Base-by-base conservation (phyloP, 2,888 invertebrate species). In the Drosophila gaucha region DNA sequence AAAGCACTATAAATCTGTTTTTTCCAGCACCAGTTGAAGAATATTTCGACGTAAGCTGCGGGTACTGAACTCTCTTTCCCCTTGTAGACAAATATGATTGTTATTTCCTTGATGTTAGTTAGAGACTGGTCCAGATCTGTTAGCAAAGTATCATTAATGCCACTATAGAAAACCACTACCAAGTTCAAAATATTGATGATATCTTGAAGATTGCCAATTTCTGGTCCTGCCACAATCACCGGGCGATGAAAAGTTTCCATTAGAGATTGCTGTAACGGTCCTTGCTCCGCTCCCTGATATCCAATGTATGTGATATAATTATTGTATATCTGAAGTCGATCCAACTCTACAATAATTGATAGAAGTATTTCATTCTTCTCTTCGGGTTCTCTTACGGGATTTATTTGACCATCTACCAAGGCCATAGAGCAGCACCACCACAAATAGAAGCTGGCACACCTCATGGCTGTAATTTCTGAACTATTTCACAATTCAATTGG, bases 21-120 rank as follows among this genome's bases (percentile, higher is more conserved):
- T 28, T 24, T 41, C 3, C 0, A n/a, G 24, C 67, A 67, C 67
- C 50, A 56, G 1, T 6, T 35, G 20, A 67, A 67, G 14, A 67
- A 51, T 0, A 0, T 4, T 20, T 55, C 20, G 0, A 31, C 16
- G 10, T 10, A 5, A 9, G 9, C 6, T 30, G 8, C 6, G 0
- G 24, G 6, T 2, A 12, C 0, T 14, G 16, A 36, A 12, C 18
- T 9, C 1, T 10, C n/a, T 12, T 31, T 22, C 8, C 24, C 18
- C 10, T 35, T 36, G 35, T 57, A 47, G 1, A 41, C 20, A 47
- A 51, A 67, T 1, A 56, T 10, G 0, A 51, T 8, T 2, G 16
- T 6, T 8, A 36, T 20, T 2, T 36, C 12, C 12, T 12, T 22
- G 18, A 10, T 20, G 18, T 20, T 12, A 6, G 12, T 5, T 4